Evolutionary conservation across 1,140 invertebrate species (phyloP).

Genomic region (Drosophila asahinai): DNA sequence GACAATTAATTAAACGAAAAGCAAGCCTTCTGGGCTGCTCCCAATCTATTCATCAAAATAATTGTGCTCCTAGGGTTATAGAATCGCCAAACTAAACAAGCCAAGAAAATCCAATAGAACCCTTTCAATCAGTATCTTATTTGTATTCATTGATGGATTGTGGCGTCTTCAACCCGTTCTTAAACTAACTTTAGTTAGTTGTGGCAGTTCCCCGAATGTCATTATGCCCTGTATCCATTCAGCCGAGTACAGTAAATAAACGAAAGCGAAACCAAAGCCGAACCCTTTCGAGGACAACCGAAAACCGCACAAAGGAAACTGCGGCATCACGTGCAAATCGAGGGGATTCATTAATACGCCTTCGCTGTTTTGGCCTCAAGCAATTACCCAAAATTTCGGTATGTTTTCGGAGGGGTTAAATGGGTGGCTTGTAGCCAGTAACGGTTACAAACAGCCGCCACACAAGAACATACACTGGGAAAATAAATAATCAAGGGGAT

Average conservation of each 20-base stretch:
- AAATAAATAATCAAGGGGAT: background rate
- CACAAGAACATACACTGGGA: background rate
- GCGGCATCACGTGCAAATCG: conserved; percentile 43
- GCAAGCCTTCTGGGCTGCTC: too few species aligned
- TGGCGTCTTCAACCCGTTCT: conserved; percentile 5
- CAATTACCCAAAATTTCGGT: conserved; percentile 44
- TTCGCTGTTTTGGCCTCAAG: conserved; percentile 46
- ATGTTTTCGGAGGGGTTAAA: conserved; percentile 14
- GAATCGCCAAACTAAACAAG: conserved; percentile 7
- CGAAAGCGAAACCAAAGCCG: background rate
- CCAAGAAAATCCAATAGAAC: background rate
- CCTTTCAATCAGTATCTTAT: conserved; percentile 39
- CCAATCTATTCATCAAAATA: conserved; percentile 11
- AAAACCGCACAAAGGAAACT: conserved; percentile 30
- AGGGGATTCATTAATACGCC: conserved; percentile 43
- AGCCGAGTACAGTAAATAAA: conserved; percentile 31
- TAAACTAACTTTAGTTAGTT: conserved; percentile 22
- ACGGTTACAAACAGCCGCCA: conserved; percentile 14
- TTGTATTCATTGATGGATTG: conserved; percentile 42
- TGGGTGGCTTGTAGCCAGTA: conserved; percentile 29
- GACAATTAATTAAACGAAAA: conserved; percentile 14
- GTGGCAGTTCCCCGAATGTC: conserved; percentile 12
- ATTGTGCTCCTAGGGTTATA: conserved; percentile 26
- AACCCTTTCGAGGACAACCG: conserved; percentile 23
- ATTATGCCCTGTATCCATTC: conserved; percentile 17